Conservation (phyloP, 2,888 invertebrate species). For the Epinotia bilunana region DNA sequence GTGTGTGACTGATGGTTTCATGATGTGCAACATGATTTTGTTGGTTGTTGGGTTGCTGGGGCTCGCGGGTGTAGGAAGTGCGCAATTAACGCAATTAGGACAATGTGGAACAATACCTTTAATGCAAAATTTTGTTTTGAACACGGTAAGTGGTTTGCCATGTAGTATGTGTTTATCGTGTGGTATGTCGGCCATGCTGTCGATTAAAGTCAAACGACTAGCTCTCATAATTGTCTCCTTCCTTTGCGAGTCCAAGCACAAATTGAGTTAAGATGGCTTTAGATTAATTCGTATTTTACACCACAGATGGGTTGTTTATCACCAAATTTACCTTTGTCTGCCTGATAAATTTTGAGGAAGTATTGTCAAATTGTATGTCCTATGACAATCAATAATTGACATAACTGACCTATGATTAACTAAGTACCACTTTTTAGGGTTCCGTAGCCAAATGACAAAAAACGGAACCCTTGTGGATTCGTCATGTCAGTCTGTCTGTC, state of each 20-base stretch:
- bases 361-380: too few species aligned
- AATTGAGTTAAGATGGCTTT: neutral
- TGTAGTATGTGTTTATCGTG: too few species aligned
- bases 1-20: conserved; percentile 49
- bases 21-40: conserved; percentile 33
- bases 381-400: too few species aligned
- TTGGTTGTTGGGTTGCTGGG: conserved; percentile 24
- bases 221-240: neutral
- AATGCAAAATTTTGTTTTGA: conserved; percentile 30
- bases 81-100: conserved; percentile 22
- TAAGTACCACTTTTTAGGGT: too few species aligned
- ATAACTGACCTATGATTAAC: too few species aligned
- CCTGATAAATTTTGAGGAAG: neutral
- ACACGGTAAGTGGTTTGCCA: conserved; percentile 20
- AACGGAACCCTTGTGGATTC: too few species aligned
- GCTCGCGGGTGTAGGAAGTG: conserved; percentile 26
- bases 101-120: conserved; percentile 26
- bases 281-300: too few species aligned
- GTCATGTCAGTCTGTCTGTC: too few species aligned
- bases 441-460: too few species aligned
- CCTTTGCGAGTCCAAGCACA: neutral
- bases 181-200: neutral
- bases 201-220: neutral
- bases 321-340: neutral
- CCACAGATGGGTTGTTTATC: neutral